Base-by-base conservation (phyloP, 2,113 vertebrate genomes). In the Labeo catla region DNA sequence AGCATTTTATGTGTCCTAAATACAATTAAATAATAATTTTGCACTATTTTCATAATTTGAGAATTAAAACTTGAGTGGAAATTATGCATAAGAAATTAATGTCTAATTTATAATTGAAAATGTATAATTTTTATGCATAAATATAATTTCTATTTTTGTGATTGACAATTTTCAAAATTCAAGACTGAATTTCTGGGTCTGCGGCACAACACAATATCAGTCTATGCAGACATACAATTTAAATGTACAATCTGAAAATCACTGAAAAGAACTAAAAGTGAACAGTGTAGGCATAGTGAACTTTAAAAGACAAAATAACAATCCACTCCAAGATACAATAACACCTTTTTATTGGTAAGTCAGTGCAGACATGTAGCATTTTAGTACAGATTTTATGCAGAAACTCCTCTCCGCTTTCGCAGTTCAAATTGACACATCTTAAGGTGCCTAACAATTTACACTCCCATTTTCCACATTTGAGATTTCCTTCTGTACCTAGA, bases 401-500 rank as follows among this genome's bases (percentile, higher is more conserved):
- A 49, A 74, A 2, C 10, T 7, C 45, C 10, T 49, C 72, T 49
- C 10, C 15, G 72, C 72, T 49, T 11, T 74, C 23, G 9, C 3
- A n/a, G 11, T 4, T 49, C n/a, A 47, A 49, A 74, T 23, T 3
- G 5, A 23, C 49, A 78, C 3, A 28, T 54, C 76, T 77, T 36
- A 21, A 49, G 76, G 76, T 77, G 76, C 50, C 28, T 57, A 57
- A 78, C 4, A 50, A 77, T 77, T 77, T 77, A 23, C 49, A 34
- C 50, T 54, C 49, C 23, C 15, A 54, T 77, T 57, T 57, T 78
- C 76, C 76, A 57, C 50, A 15, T 80, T 63, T 59, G 23, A 21
- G 5, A 43, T 57, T 80, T 79, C 50, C 28, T 39, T 61, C 19
- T 80, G 11, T 43, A 52, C 23, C 50, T 54, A 8, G 15, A 54